phyloP scores from a whole-genome alignment of 2,888 invertebrate genomes.

The Melieria crassipennis region DNA sequence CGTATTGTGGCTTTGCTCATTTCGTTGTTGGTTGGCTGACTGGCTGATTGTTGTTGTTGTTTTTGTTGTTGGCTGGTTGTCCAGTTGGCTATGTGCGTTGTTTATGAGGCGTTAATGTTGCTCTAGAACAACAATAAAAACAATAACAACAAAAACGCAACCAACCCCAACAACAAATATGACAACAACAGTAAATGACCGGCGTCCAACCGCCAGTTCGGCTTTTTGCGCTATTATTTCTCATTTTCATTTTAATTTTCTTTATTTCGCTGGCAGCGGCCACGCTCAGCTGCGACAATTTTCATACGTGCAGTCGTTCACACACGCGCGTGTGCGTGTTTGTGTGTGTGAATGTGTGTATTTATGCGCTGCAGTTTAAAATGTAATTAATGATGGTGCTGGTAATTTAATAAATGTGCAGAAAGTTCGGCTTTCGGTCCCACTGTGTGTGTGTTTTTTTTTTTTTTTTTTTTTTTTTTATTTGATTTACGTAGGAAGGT shows the following conservation, averaged over 20 bases:
- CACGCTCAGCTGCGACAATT: background rate
- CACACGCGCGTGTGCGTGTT: background rate
- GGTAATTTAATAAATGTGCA: constrained; percentile 59
- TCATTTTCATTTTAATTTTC: no score
- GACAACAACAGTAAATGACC: no score
- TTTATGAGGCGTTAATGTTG: constrained; percentile 2
- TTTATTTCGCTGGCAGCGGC: no score
- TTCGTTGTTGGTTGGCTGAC: background rate
- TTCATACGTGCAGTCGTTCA: background rate
- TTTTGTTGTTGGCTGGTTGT: no score
- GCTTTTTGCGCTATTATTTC: no score
- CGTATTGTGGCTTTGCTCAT: constrained; percentile 39
- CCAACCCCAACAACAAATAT: no score
- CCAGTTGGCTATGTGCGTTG: background rate
- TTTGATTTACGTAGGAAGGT: no score
- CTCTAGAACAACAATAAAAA: background rate
- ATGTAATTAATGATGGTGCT: constrained; percentile 56
- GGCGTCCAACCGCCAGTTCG: no score
- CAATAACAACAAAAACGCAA: no score
- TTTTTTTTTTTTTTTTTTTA: no score
- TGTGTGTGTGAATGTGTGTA: background rate
- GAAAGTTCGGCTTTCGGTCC: background rate
- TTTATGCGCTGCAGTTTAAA: constrained; percentile 52
- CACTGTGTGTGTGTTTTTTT: constrained; percentile 10
- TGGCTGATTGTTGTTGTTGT: no score